Conservation (phyloP, 2,797 vertebrate species). For the Thamnophis elegans region DNA sequence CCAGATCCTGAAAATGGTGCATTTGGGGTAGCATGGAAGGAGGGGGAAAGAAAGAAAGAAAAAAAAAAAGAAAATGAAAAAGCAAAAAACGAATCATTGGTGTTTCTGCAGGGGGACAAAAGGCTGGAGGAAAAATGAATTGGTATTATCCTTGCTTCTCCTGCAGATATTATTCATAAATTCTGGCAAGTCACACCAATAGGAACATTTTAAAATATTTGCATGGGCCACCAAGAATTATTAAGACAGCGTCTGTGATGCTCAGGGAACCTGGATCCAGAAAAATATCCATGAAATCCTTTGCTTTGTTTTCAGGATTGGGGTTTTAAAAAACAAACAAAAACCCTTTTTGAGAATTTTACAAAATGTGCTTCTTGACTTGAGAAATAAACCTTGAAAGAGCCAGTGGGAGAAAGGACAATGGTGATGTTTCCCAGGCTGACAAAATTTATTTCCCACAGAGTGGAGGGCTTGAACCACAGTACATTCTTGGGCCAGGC, state of each 20-base stretch:
- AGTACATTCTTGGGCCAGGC: neutral
- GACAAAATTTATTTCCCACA: neutral
- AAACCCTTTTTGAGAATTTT: neutral
- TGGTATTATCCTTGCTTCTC: slow-evolving; percentile 10
- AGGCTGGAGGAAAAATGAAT: neutral
- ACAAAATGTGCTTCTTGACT: slow-evolving; percentile 20
- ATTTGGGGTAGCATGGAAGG: slow-evolving; percentile 32
- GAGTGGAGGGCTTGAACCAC: no score
- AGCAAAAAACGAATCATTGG: neutral
- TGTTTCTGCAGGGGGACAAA: neutral
- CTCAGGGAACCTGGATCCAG: neutral
- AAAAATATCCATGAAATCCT: neutral
- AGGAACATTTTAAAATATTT: neutral
- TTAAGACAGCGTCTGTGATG: no score
- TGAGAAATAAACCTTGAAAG: slow-evolving; percentile 44
- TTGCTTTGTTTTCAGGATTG: slow-evolving; percentile 65
- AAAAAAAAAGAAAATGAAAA: slow-evolving; percentile 18
- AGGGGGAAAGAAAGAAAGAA: neutral
- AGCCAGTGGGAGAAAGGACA: slow-evolving; percentile 67
- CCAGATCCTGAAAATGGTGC: slow-evolving; percentile 65
- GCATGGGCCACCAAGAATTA: neutral
- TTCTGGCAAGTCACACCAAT: slow-evolving; percentile 12
- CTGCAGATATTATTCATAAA: slow-evolving; percentile 1
- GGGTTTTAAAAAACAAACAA: slow-evolving; percentile 54
- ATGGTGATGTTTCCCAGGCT: slow-evolving; percentile 55